These are phyloP conservation scores for Megalopta genalis DNA, from an alignment of 1,140 invertebrate species.

Conservation along the genomic window DNA sequence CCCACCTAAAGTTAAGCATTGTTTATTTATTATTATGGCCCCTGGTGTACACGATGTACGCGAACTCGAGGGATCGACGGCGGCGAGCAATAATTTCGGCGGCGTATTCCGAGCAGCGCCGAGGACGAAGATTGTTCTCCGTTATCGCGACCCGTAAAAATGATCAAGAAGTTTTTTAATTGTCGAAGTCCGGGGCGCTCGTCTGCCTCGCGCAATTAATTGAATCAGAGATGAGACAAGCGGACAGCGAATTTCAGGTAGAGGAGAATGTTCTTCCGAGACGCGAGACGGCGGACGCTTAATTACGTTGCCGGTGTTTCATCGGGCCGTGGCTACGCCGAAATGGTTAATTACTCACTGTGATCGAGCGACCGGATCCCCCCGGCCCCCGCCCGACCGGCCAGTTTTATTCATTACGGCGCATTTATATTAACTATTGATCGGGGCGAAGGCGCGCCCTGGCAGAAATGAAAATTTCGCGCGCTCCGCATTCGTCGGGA, in stretches of 20 bases:
- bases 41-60: no score
- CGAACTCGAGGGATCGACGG: no score
- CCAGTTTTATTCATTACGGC: conserved; percentile 25
- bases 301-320: conserved; percentile 64
- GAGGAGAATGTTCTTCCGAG: conserved; percentile 41
- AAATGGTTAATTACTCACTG: conserved; percentile 63
- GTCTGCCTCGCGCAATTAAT: not conserved
- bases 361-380: conserved; percentile 26
- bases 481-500: not conserved
- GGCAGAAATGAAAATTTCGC: not conserved
- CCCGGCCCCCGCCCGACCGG: not conserved
- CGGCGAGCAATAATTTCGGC: no score
- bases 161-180: no score
- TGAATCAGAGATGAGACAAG: not conserved
- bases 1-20: no score
- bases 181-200: no score
- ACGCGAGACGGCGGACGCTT: conserved; percentile 52
- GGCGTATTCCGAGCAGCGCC: no score
- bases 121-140: no score
- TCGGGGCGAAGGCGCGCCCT: not conserved
- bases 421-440: conserved; percentile 37
- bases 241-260: not conserved
- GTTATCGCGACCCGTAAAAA: no score
- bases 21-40: no score
- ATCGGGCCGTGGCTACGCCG: conserved; percentile 38